Evolutionary conservation across 2,113 vertebrate species (phyloP).

Genomic region (Ameiurus melas): DNA sequence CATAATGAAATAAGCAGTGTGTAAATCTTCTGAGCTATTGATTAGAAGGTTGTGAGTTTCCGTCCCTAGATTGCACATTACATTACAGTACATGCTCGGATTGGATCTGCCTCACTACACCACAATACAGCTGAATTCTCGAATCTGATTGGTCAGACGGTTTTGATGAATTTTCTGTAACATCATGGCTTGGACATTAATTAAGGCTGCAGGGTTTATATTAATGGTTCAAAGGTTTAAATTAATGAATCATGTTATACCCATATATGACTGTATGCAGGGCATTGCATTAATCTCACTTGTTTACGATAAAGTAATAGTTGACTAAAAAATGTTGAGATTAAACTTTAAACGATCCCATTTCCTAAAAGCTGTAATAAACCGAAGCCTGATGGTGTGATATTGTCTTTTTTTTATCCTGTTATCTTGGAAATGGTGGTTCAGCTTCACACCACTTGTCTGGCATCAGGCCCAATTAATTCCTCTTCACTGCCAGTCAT

Average conservation of each 20-base stretch:
- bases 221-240: no score
- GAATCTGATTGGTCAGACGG: background rate
- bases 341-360: slow-evolving; percentile 3
- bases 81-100: background rate
- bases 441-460: background rate
- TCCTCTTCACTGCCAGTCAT: slow-evolving; percentile 4
- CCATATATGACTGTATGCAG: no score
- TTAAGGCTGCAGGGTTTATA: background rate
- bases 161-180: no score
- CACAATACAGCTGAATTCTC: background rate
- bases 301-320: background rate
- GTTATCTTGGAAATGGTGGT: slow-evolving; percentile 17
- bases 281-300: background rate
- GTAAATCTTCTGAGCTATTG: background rate
- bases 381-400: background rate
- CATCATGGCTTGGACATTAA: no score
- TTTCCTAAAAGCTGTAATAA: slow-evolving; percentile 20
- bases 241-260: no score
- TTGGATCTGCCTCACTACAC: background rate
- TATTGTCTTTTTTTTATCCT: background rate
- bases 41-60: background rate
- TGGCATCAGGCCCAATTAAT: slow-evolving; percentile 41
- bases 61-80: background rate
- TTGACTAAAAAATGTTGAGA: background rate
- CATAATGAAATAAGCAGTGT: background rate